phyloP scores from a whole-genome alignment of 2,888 invertebrate species.

The Cerastoderma edule region DNA sequence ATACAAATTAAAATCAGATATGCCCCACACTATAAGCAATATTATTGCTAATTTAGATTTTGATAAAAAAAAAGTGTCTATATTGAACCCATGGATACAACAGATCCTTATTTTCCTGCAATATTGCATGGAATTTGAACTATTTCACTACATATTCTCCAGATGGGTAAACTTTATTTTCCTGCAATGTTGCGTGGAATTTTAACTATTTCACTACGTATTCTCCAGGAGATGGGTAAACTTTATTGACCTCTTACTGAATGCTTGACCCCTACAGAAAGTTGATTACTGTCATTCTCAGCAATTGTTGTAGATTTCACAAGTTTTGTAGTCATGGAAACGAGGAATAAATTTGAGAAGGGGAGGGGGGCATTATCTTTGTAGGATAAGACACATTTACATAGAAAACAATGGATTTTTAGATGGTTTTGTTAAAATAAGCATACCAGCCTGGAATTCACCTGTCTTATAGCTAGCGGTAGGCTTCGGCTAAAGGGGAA shows the following conservation, averaged over 20 bases:
- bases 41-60: too few species aligned
- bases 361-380: constrained; percentile 44
- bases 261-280: constrained; percentile 28
- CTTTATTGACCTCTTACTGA: constrained; percentile 18
- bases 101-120: too few species aligned
- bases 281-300: constrained; percentile 60
- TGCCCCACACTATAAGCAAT: too few species aligned
- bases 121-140: too few species aligned
- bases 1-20: too few species aligned
- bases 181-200: too few species aligned
- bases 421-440: constrained; percentile 27
- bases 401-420: constrained; percentile 59
- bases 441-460: constrained; percentile 16
- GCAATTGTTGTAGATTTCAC: constrained; percentile 61
- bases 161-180: too few species aligned
- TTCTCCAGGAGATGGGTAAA: constrained; percentile 14
- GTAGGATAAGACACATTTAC: constrained; percentile 51
- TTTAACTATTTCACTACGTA: too few species aligned
- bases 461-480: constrained; percentile 10
- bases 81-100: too few species aligned
- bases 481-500: constrained; percentile 8
- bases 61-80: too few species aligned
- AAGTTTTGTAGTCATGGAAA: constrained; percentile 58
- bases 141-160: too few species aligned
- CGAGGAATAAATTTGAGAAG: constrained; percentile 61